These are phyloP conservation scores for Eupelmus urozonus DNA, from an alignment of 2,888 invertebrate species.

Conservation along the genomic window DNA sequence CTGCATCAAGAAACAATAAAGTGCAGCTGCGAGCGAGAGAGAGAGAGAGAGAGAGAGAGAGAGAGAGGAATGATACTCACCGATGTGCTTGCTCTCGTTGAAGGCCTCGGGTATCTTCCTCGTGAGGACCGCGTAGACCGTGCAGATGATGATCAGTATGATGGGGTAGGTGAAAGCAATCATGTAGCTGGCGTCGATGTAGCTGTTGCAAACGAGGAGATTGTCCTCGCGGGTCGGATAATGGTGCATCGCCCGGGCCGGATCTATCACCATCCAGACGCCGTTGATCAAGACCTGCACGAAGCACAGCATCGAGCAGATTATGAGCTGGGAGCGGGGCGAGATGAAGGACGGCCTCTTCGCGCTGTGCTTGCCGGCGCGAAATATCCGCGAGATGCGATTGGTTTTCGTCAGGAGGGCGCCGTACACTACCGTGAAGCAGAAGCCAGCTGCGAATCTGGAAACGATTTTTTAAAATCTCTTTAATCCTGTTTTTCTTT, in stretches of 20 bases:
- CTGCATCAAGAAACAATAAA: no score
- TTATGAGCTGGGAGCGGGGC: constrained; percentile 92
- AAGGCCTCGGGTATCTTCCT: constrained; percentile 99
- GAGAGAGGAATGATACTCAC: no score
- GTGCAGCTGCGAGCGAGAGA: no score
- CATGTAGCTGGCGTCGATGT: constrained; percentile 95
- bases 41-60: no score
- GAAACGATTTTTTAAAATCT: no score
- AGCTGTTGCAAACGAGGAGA: constrained; percentile 93
- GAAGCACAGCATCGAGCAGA: constrained; percentile 91
- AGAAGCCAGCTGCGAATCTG: constrained; percentile 94
- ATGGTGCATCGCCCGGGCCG: constrained; percentile 92
- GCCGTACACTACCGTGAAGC: constrained; percentile 98
- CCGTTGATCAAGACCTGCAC: constrained; percentile 94
- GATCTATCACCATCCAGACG: constrained; percentile 94
- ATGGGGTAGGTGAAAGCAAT: constrained; percentile 96
- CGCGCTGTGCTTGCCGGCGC: constrained; percentile 96
- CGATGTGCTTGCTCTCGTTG: constrained; percentile 98
- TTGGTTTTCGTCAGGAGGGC: constrained; percentile 98
- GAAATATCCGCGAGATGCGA: constrained; percentile 96
- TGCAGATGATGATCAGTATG: constrained; percentile 92
- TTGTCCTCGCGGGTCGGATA: constrained; percentile 95
- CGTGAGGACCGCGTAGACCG: constrained; percentile 96
- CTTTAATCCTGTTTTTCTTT: constrained; percentile 18
- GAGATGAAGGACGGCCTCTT: constrained; percentile 96